Base-by-base conservation (phyloP, 2,888 invertebrate species). In the Himalopsyche kuldschensis region DNA sequence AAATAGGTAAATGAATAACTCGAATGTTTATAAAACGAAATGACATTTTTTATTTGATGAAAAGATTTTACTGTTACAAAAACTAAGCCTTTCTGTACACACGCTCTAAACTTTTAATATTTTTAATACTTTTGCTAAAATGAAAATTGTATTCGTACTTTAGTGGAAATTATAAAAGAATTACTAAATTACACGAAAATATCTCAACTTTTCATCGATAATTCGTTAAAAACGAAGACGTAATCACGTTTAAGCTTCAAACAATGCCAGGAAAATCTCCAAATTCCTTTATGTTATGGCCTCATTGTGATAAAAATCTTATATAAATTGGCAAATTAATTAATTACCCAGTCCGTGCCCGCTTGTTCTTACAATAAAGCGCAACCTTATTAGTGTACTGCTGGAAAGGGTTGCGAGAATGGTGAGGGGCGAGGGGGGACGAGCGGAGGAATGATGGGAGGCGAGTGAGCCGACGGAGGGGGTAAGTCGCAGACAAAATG, bases 371-470 rank as follows among this genome's bases (percentile, higher is more conserved):
- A 85, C 84, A 85, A 85, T 85, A 84, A 85, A 85, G 82, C 85
- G 85, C 85, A 85, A 85, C 85, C 85, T 85, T 85, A 85, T 85
- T 84, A 85, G 85, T 84, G 85, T 85, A 85, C 78, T 78, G 81
- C 63, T 46, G 80, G 82, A 48, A 47, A 63, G 79, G 84, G 82
- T 63, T 63, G 69, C 24, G 10, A 17, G 30, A 78, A n/a, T 76
- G 32, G 32, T 48, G n/a, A 46, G 48, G 24, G 76, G 15, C 11
- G 47, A 75, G 75, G 75, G 77, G 63, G 75, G 35, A n/a, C 24
- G 47, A 31, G 31, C 47, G 69, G 75, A n/a, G 27, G 79, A 24
- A 55, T 47, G 41, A 41, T 47, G 35, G 30, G 32, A 48, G 80
- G 17, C 63, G 63, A 75, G 82, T 55, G 55, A 55, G 55, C 24